Evolutionary conservation across 2,888 invertebrate genomes (phyloP).

Genomic region (Sinodicranocentrus sp.): DNA sequence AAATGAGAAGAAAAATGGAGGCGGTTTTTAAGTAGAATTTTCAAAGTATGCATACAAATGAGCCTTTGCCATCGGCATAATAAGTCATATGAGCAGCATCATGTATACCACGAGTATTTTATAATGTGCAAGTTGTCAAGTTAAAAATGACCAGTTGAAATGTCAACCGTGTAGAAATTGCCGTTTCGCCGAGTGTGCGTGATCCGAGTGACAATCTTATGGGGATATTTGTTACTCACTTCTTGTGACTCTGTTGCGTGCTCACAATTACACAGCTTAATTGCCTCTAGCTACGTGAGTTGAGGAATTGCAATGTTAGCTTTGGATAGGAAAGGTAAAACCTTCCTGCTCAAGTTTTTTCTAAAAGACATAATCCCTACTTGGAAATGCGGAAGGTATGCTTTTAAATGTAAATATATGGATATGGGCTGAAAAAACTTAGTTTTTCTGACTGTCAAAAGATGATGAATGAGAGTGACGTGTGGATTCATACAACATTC

Average conservation of each 20-base stretch:
- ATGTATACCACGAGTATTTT: no score
- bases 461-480: constrained; percentile 19
- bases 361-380: neutral
- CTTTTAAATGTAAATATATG: no score
- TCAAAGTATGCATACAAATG: constrained; percentile 11
- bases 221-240: neutral
- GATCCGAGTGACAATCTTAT: constrained; percentile 36
- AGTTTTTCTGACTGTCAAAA: constrained; percentile 26
- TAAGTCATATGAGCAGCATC: constrained; percentile 1
- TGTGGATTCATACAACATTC: neutral
- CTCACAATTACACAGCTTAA: constrained; percentile 21
- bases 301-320: no score
- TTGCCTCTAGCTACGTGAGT: constrained; percentile 6
- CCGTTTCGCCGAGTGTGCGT: constrained; percentile 29
- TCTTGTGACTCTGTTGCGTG: constrained; percentile 27
- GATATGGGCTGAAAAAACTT: no score
- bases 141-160: constrained; percentile 39
- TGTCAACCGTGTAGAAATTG: constrained; percentile 25
- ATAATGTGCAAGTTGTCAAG: neutral
- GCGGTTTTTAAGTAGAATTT: no score
- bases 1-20: no score
- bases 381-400: no score
- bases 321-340: neutral
- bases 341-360: neutral
- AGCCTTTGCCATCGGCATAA: constrained; percentile 23